Base-by-base conservation (phyloP, 2,797 vertebrate species). In the Babyrousa celebensis region DNA sequence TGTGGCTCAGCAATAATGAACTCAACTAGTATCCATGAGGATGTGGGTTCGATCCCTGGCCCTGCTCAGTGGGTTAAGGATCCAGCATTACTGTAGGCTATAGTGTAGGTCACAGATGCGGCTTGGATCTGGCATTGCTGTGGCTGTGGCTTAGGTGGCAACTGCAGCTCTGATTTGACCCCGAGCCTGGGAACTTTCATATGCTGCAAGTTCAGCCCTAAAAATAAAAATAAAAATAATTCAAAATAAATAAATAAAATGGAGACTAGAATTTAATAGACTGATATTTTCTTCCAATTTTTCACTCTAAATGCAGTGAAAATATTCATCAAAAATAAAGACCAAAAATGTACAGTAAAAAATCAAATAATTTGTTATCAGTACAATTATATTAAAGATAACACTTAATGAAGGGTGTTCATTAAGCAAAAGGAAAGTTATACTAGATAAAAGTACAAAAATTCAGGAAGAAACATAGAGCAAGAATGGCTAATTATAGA, bases 361-460 rank as follows among this genome's bases (percentile, higher is more conserved):
- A 56, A 17, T 17, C n/a, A 63, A 88, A 54, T 21, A 89, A 71
- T 67, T 91, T 91, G 20, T 58, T 29, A 74, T 91, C 36, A 85
- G 14, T 15, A 12, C 56, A 72, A 29, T 10, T 58, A 18, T 32
- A 71, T 12, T 70, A 32, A 62, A 84, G 17, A 16, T 5, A 75
- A 18, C 60, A 40, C 77, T 60, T 56, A 74, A 21, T 52, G 27
- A 36, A 72, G 10, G 11, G 9, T 78, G 14, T 27, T 89, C 29
- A 58, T 68, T 87, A 92, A n/a, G 16, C 71, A 93, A 36, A 78
- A 72, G 40, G 27, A 79, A 86, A 72, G 18, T 36, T 3, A 95
- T 75, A 29, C 23, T 60, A 86, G 17, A 72, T 58, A 29, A 27
- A 79, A 78, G 6, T 17, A 36, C 29, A 90, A 71, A 88, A 85